Evolutionary conservation across 2,113 vertebrate species (phyloP).

Genomic region (Uria lomvia): DNA sequence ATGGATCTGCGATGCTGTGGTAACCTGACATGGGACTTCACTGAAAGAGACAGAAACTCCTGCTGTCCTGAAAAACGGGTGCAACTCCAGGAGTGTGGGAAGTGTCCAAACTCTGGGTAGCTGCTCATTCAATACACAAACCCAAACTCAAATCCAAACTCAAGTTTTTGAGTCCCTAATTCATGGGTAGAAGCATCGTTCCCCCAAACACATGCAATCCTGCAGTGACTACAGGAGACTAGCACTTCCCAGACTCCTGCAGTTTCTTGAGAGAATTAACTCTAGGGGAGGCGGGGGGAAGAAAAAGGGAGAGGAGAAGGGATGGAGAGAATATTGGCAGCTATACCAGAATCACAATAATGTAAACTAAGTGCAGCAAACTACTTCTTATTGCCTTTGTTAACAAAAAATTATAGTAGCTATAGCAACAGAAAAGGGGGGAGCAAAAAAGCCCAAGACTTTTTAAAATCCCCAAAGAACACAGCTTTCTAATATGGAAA

Average conservation of each 20-base stretch:
- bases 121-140: not conserved
- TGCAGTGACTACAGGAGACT: not conserved
- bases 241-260: not conserved
- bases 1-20: not conserved
- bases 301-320: not conserved
- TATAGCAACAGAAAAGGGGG: not conserved
- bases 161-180: not conserved
- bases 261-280: not conserved
- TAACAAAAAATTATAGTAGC: constrained; percentile 16
- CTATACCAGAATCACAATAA: not conserved
- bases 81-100: not conserved
- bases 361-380: not conserved
- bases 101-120: not conserved
- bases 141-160: not conserved
- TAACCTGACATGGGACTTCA: not conserved
- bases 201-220: fast-evolving
- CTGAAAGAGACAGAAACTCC: not conserved
- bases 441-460: fast-evolving
- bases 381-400: not conserved
- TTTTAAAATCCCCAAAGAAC: not conserved
- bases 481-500: constrained; percentile 20
- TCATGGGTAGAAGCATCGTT: not conserved
- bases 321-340: not conserved
- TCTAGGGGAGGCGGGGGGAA: fast-evolving
- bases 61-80: not conserved